Conservation (phyloP, 2,797 vertebrate genomes). For the Kryptolebias ocellatus region DNA sequence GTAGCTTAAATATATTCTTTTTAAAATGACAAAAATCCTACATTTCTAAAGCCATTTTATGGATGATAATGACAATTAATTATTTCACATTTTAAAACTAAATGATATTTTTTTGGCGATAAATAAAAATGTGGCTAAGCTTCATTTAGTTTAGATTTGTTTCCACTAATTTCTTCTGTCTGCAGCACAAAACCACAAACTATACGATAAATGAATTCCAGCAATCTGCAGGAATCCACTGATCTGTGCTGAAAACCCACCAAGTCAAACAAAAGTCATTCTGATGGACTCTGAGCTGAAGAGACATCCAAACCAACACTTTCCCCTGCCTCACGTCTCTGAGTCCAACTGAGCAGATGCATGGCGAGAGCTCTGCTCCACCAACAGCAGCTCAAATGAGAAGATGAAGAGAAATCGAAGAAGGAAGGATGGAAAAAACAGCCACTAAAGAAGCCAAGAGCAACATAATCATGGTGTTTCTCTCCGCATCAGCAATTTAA, state of each 20-base stretch:
- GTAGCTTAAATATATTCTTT: too few relatives aligned
- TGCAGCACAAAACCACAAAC: constrained; percentile 52
- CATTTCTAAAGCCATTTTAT: neutral
- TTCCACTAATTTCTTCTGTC: constrained; percentile 32
- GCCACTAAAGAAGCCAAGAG: constrained; percentile 62
- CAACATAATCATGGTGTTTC: constrained; percentile 67
- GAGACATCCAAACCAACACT: constrained; percentile 77
- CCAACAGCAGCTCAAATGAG: constrained; percentile 58
- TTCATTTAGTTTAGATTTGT: constrained; percentile 36
- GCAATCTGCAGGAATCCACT: constrained; percentile 73
- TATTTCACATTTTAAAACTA: neutral
- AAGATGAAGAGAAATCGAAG: constrained; percentile 67
- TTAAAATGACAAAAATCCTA: neutral
- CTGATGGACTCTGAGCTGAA: constrained; percentile 69
- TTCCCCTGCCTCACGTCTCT: constrained; percentile 63
- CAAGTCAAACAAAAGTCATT: constrained; percentile 81
- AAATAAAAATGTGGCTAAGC: neutral
- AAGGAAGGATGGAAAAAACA: constrained; percentile 56
- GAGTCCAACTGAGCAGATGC: constrained; percentile 61
- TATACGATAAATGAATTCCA: constrained; percentile 74
- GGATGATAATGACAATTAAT: too few relatives aligned
- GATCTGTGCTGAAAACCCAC: constrained; percentile 72
- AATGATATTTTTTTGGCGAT: too few relatives aligned
- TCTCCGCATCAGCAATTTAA: constrained; percentile 77
- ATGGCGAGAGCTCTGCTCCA: constrained; percentile 57